Base-by-base conservation (phyloP, 2,113 vertebrate species). In the Apistogramma diplotaenia region DNA sequence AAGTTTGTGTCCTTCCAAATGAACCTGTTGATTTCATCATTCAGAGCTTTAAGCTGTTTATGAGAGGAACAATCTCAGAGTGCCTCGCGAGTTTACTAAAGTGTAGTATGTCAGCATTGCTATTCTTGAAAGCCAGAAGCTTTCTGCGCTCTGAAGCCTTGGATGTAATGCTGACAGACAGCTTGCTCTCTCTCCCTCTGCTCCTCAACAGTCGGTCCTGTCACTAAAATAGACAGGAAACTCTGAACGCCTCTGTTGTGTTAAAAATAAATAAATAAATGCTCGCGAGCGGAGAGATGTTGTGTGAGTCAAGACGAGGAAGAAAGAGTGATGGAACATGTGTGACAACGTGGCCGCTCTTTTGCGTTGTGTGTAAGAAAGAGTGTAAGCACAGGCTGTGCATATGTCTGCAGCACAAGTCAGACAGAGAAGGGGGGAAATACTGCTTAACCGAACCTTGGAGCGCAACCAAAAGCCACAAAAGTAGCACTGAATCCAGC, bases 391-490 rank as follows among this genome's bases (percentile, higher is more conserved):
- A 75, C 82, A 81, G 70, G 55, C 72, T 9, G 58, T 56, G 74
- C 71, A 84, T 77, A 82, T 83, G 80, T 89, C 74, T 89, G 90
- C 74, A 89, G 86, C 76, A n/a, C 70, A 79, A 82, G 90, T 85
- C 78, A 81, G 81, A 91, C 57, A 43, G 77, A 55, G 70, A 71
- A 19, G 25, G 55, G 85, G 86, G 87, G 86, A 88, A 91, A 89
- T 82, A 61, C 85, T 33, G 60, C 82, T 85, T 79, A 83, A 88
- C 89, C 62, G 54, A 90, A 86, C 71, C 74, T 87, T 94, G 94
- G 93, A 93, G 55, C 4, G 1, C 46, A 74, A 89, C 91, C 94
- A 95, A 93, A 85, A 94, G 82, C 91, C 91, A 92, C 89, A 93
- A 80, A 89, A 88, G 79, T 61, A 87, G 83, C 74, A 89, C 86